These are phyloP conservation scores for Phrynocephalus guinanensis DNA, from an alignment of 2,797 vertebrate genomes.

Conservation along the genomic window DNA sequence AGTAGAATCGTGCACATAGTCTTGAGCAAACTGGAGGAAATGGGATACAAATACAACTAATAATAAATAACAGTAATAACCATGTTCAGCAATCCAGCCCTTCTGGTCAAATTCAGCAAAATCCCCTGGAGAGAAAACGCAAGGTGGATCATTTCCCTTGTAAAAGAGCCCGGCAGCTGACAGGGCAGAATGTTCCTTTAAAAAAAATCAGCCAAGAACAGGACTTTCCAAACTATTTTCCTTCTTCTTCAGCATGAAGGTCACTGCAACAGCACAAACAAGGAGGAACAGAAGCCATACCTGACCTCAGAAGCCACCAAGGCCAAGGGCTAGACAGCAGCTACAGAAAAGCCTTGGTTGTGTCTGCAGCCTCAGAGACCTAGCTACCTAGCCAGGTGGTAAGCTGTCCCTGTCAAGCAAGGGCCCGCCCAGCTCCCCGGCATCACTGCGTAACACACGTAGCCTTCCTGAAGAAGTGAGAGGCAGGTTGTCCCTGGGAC, in stretches of 20 bases:
- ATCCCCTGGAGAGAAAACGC: not conserved
- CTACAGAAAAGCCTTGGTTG: slow-evolving; percentile 41
- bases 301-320: slow-evolving; percentile 53
- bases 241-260: slow-evolving; percentile 67
- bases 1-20: too few species aligned
- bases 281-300: slow-evolving; percentile 46
- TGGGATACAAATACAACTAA: too few species aligned
- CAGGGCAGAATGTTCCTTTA: slow-evolving; percentile 29
- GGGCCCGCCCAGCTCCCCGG: slow-evolving; percentile 29
- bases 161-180: slow-evolving; percentile 17
- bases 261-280: slow-evolving; percentile 68
- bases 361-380: slow-evolving; percentile 5
- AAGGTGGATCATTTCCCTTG: not conserved
- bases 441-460: slow-evolving; percentile 30
- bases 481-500: slow-evolving; percentile 22
- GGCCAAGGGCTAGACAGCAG: slow-evolving; percentile 61
- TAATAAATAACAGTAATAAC: too few species aligned
- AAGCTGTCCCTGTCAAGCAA: slow-evolving; percentile 19
- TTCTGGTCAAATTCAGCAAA: not conserved
- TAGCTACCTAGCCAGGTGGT: not conserved
- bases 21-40: too few species aligned
- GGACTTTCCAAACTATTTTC: not conserved
- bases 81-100: not conserved
- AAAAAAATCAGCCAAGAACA: slow-evolving; percentile 51
- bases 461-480: slow-evolving; percentile 34